Conservation (phyloP, 1,140 invertebrate species). For the Rhagoletis zephyria region DNA sequence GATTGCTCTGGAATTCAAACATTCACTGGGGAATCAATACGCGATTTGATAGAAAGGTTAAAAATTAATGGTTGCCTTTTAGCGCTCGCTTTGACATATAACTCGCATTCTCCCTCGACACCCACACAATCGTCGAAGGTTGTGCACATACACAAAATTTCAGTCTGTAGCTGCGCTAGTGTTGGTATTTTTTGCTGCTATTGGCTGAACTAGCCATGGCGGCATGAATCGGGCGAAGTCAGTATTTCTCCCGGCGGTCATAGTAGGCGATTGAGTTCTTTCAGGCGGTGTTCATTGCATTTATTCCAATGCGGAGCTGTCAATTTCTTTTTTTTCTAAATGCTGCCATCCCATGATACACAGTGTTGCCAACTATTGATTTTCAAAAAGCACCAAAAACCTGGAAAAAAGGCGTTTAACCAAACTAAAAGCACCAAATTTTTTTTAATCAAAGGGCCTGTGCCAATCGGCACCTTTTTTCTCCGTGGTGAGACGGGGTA, state of each 20-base stretch:
- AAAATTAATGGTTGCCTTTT: conserved; percentile 19
- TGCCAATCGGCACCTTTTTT: too few species aligned
- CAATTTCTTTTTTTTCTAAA: not conserved
- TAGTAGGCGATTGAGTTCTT: conserved; percentile 31
- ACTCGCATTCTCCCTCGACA: conserved; percentile 72
- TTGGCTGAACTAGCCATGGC: conserved; percentile 67
- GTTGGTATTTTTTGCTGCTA: conserved; percentile 63
- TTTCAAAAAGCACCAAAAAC: too few species aligned
- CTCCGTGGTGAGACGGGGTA: too few species aligned
- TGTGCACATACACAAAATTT: conserved; percentile 58
- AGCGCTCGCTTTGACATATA: conserved; percentile 56
- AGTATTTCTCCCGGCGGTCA: conserved; percentile 69
- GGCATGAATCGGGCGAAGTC: conserved; percentile 72
- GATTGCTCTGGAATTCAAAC: not conserved
- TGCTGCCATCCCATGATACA: not conserved
- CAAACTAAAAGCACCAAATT: too few species aligned
- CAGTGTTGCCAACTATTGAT: too few species aligned
- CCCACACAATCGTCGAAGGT: conserved; percentile 62
- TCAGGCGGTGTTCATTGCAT: conserved; percentile 51
- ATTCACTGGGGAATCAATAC: not conserved
- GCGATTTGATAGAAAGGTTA: conserved; percentile 43
- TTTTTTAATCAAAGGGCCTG: too few species aligned
- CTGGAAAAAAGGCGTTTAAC: too few species aligned
- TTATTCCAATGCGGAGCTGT: not conserved
- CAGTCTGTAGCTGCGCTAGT: conserved; percentile 59